A percentile compares a stretch with the other conserved stretches of the same genome.
These are phyloP conservation scores for Chrysomallon squamiferum DNA, from an alignment of 1,140 invertebrate genomes.

Conservation along the genomic window DNA sequence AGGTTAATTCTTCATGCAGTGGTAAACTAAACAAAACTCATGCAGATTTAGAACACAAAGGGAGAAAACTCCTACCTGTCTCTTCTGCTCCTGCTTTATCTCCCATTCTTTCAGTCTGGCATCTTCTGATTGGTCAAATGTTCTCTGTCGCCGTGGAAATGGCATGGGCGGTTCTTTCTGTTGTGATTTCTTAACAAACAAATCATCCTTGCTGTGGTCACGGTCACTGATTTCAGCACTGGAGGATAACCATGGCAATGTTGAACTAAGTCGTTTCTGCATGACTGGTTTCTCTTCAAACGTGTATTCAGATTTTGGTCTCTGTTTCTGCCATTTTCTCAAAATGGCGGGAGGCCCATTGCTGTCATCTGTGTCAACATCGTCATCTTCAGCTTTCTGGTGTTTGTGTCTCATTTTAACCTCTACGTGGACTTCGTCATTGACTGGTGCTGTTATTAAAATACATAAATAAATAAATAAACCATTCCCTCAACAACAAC, in stretches of 20 bases:
- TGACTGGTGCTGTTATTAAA: too few relatives aligned
- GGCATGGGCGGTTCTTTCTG: conserved; percentile 13
- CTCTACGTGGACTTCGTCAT: not conserved
- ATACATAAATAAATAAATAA: not conserved
- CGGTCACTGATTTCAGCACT: not conserved
- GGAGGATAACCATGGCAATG: conserved; percentile 17
- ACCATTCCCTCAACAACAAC: too few relatives aligned
- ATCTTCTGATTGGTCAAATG: conserved; percentile 31
- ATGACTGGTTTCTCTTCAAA: conserved; percentile 12
- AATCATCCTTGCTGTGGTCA: conserved; percentile 20
- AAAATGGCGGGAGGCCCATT: conserved; percentile 49
- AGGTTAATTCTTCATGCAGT: not conserved
- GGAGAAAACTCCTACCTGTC: conserved; percentile 29
- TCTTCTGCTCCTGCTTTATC: conserved; percentile 31
- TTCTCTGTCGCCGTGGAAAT: conserved; percentile 3
- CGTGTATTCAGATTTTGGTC: conserved; percentile 30
- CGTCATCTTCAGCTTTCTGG: not conserved
- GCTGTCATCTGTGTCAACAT: conserved; percentile 15
- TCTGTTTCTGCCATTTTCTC: conserved; percentile 45
- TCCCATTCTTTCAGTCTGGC: conserved; percentile 84
- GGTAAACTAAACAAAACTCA: not conserved
- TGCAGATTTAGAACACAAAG: not conserved
- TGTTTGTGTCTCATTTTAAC: not conserved
- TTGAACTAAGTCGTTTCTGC: conserved; percentile 16
- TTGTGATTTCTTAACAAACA: conserved; percentile 18